These are phyloP conservation scores for Xestia c-nigrum DNA, from an alignment of 2,888 invertebrate genomes.

Conservation along the genomic window DNA sequence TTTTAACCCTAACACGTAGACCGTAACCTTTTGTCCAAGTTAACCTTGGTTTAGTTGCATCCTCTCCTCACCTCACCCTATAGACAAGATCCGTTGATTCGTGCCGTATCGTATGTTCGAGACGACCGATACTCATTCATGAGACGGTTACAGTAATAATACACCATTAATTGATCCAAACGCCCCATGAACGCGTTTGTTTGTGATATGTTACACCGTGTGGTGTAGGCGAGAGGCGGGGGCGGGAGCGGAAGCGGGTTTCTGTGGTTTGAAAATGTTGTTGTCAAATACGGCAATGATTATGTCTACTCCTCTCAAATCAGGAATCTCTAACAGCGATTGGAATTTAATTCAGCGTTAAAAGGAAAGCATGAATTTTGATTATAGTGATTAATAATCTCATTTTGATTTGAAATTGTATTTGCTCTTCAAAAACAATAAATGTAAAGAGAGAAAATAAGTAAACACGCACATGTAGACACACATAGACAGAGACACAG, in stretches of 20 bases:
- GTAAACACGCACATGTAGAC: too few species aligned
- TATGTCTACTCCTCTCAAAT: neutral
- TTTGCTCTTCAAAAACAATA: neutral
- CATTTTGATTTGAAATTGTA: neutral
- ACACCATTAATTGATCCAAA: conserved; percentile 75
- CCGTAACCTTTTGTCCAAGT: neutral
- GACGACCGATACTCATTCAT: conserved; percentile 57
- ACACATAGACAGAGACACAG: too few species aligned
- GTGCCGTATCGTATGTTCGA: conserved; percentile 36
- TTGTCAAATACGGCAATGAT: neutral
- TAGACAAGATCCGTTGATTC: conserved; percentile 39
- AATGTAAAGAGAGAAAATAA: too few species aligned
- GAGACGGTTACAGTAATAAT: conserved; percentile 68
- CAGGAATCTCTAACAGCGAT: neutral
- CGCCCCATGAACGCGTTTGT: conserved; percentile 61
- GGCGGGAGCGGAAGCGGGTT: conserved; percentile 24
- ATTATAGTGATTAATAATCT: neutral
- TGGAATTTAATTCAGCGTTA: neutral
- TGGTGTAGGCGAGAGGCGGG: conserved; percentile 48
- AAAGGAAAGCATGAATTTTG: neutral
- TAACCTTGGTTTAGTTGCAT: neutral
- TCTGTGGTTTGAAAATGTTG: neutral
- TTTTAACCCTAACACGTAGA: neutral
- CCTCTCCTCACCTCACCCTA: conserved; percentile 12
- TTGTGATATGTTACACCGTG: conserved; percentile 75